These are phyloP conservation scores for Drosophila lacicola DNA, from an alignment of 2,888 invertebrate genomes.

Conservation along the genomic window DNA sequence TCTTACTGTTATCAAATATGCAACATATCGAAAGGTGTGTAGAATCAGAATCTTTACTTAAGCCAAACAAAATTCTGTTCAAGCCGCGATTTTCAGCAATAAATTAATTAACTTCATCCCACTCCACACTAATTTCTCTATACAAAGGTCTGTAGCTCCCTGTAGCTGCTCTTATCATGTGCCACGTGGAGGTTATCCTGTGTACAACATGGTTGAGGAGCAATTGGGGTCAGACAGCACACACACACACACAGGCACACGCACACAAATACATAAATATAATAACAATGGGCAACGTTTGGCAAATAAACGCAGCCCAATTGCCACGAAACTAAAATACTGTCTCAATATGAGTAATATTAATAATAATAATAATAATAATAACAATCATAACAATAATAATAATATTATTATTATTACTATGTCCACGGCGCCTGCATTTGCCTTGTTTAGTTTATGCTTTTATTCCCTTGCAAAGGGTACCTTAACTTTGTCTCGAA, in stretches of 20 bases:
- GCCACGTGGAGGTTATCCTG: neutral
- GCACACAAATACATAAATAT: conserved; percentile 11
- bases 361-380: conserved; percentile 31
- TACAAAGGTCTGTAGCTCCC: neutral
- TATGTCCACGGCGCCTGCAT: conserved; percentile 27
- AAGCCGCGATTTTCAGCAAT: too few species aligned
- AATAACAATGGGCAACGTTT: conserved; percentile 33
- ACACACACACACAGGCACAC: neutral
- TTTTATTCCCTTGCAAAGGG: too few species aligned
- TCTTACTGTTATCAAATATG: too few species aligned
- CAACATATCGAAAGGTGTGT: too few species aligned
- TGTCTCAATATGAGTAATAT: conserved; percentile 64
- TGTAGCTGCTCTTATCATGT: neutral
- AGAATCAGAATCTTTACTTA: too few species aligned
- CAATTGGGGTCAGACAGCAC: conserved; percentile 10
- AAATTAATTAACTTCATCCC: too few species aligned
- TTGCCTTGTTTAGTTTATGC: conserved; percentile 24
- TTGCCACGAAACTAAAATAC: conserved; percentile 72
- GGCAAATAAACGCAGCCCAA: conserved; percentile 60
- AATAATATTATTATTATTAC: conserved; percentile 37
- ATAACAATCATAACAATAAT: conserved; percentile 27
- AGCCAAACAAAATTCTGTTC: too few species aligned
- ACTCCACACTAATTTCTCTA: too few species aligned
- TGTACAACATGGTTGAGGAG: neutral
- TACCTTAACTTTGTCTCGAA: too few species aligned